A percentile compares a stretch with the other conserved stretches of the same genome.
Conservation (phyloP, 2,113 vertebrate genomes). For the Misgurnus mizolepis region DNA sequence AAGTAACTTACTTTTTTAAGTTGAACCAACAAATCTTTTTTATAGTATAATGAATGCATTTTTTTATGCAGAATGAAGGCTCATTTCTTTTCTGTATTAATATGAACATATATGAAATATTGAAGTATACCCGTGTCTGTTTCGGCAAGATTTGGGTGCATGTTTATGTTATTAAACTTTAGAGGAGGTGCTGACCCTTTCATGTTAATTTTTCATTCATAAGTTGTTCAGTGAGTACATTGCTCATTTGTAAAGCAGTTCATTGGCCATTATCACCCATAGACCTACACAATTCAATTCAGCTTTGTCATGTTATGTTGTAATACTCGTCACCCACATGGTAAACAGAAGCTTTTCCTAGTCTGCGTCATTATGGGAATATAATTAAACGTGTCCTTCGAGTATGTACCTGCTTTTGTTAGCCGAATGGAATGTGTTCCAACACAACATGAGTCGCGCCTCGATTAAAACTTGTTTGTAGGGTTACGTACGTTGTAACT, state of each 20-base stretch:
- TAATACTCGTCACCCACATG: background rate
- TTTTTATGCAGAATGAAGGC: no score
- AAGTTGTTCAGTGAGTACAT: background rate
- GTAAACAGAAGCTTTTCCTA: background rate
- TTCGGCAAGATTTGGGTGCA: no score
- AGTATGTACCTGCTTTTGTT: background rate
- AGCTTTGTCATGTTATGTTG: conserved; percentile 2
- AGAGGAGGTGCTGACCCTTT: background rate
- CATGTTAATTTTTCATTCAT: background rate
- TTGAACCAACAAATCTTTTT: no score
- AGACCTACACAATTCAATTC: background rate
- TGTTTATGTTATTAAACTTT: background rate
- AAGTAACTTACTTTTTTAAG: no score
- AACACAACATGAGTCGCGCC: background rate
- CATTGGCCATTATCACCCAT: background rate
- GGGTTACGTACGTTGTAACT: conserved; percentile 3
- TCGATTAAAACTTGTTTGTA: background rate
- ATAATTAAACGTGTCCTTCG: background rate
- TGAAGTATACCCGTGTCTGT: no score
- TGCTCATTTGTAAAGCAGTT: background rate
- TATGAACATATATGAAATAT: no score
- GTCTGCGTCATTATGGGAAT: conserved; percentile 1
- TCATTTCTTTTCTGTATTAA: no score
- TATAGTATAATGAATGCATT: no score
- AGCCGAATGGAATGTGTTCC: conserved; percentile 36